These are phyloP conservation scores for Calephelis nemesis DNA, from an alignment of 1,140 invertebrate species.

Conservation along the genomic window DNA sequence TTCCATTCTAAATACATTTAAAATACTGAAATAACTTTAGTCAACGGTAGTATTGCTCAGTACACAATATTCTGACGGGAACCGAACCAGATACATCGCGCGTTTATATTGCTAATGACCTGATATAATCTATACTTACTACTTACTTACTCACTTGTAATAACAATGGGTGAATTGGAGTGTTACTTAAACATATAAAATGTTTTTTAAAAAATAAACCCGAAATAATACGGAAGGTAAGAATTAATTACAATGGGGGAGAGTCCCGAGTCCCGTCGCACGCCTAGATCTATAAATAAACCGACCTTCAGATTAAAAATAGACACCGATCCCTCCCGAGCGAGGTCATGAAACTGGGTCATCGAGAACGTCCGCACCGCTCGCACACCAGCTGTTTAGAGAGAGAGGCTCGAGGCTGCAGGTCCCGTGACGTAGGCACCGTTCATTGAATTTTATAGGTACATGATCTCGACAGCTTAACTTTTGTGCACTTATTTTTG, in stretches of 20 bases:
- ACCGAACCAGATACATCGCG: too few relatives aligned
- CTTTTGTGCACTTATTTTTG: slow-evolving; percentile 25
- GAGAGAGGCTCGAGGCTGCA: slow-evolving; percentile 50
- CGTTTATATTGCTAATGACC: too few relatives aligned
- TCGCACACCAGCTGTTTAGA: slow-evolving; percentile 37
- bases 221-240: slow-evolving; percentile 35
- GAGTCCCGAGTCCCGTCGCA: slow-evolving; percentile 40
- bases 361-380: slow-evolving; percentile 44
- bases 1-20: too few relatives aligned
- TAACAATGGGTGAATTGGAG: too few relatives aligned
- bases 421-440: slow-evolving; percentile 61
- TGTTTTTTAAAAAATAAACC: slow-evolving; percentile 24
- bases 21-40: too few relatives aligned
- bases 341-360: slow-evolving; percentile 75
- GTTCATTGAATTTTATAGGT: slow-evolving; percentile 75
- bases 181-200: too few relatives aligned
- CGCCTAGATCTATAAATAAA: slow-evolving; percentile 71
- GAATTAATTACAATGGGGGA: slow-evolving; percentile 53
- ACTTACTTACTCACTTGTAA: too few relatives aligned
- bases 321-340: slow-evolving; percentile 68
- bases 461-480: slow-evolving; percentile 40
- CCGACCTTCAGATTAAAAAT: slow-evolving; percentile 78
- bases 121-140: too few relatives aligned
- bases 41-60: too few relatives aligned
- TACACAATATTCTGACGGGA: too few relatives aligned